Conservation (phyloP, 2,888 invertebrate genomes). For the Antheraea assamensis region DNA sequence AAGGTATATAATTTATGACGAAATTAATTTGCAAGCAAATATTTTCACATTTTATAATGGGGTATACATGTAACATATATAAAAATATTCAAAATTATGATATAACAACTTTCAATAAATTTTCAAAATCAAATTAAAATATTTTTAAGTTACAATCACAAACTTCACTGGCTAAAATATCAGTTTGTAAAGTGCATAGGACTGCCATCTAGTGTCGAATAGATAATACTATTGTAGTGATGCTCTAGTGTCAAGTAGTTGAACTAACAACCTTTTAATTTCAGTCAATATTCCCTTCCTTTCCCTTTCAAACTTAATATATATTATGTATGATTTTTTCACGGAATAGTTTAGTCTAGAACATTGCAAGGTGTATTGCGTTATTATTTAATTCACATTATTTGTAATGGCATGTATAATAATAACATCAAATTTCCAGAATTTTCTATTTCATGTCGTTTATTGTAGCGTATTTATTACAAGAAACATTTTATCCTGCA, state of each 20-base stretch:
- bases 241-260: conserved; percentile 41
- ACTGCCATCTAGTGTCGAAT: conserved; percentile 45
- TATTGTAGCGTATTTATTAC: not conserved
- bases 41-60: no score
- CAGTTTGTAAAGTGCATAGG: conserved; percentile 26
- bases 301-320: no score
- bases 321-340: no score
- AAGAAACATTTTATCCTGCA: not conserved
- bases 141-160: not conserved
- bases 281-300: not conserved
- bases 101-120: not conserved
- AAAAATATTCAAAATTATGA: not conserved
- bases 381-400: no score
- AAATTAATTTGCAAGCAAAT: not conserved
- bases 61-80: not conserved
- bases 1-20: not conserved
- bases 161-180: not conserved
- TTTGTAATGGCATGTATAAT: no score
- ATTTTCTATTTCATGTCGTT: no score
- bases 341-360: no score
- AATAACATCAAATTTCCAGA: no score
- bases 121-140: not conserved
- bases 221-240: not conserved
- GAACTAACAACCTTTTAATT: conserved; percentile 25
- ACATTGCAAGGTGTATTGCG: no score